Conservation (phyloP, 2,797 vertebrate genomes). For the Oreochromis grahami region DNA sequence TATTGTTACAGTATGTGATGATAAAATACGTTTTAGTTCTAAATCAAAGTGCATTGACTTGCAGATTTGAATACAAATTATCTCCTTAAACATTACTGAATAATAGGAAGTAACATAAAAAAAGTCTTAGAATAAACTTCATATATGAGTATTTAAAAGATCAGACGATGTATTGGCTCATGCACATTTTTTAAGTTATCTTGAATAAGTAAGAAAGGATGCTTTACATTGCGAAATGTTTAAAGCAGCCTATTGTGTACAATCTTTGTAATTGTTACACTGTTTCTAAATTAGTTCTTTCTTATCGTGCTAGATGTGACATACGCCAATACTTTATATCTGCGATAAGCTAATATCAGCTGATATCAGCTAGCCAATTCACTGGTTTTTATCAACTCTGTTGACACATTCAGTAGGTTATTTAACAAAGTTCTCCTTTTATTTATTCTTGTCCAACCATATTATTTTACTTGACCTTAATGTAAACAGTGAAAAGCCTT, state of each 20-base stretch:
- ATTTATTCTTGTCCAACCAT: not conserved
- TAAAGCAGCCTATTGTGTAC: not conserved
- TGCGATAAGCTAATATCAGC: not conserved
- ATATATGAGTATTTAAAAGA: not conserved
- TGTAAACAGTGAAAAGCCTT: not conserved
- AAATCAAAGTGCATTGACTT: not conserved
- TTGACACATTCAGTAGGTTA: not conserved
- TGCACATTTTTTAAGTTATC: not conserved
- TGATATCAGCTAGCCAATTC: not conserved
- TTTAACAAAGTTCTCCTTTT: not conserved
- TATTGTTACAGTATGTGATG: not conserved
- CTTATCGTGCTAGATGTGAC: not conserved
- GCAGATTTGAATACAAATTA: not conserved
- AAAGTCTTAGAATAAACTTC: not conserved
- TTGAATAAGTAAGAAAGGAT: not conserved
- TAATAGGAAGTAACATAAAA: not conserved
- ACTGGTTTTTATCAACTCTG: not conserved
- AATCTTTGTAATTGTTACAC: not conserved
- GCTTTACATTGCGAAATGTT: not conserved
- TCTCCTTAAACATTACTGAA: not conserved
- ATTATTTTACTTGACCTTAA: not conserved
- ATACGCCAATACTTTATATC: not conserved
- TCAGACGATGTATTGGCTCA: not conserved
- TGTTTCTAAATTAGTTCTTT: not conserved
- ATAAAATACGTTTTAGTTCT: not conserved